Evolutionary conservation across 2,888 invertebrate genomes (phyloP).

Genomic region (Troides aeacus): DNA sequence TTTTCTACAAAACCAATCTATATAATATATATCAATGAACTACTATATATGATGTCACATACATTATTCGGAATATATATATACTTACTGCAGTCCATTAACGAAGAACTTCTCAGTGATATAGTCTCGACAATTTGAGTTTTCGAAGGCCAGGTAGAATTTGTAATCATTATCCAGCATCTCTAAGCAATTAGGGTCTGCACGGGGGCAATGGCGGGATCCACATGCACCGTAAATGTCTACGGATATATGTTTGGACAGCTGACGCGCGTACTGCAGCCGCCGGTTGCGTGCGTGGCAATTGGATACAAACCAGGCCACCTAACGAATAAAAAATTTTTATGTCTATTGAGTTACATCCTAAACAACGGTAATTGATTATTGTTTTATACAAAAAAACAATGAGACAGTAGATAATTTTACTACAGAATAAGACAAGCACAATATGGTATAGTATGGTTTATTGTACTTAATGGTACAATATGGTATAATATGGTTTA

Average conservation of each 20-base stretch:
- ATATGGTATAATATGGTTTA: too few relatives aligned
- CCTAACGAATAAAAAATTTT: constrained; percentile 57
- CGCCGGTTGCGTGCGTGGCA: constrained; percentile 96
- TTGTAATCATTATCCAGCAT: constrained; percentile 96
- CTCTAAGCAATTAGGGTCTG: constrained; percentile 91
- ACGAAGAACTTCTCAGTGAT: constrained; percentile 98
- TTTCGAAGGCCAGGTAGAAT: constrained; percentile 98
- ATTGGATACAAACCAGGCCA: constrained; percentile 99
- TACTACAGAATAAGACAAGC: too few relatives aligned
- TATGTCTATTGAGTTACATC: neutral
- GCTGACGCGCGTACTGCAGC: constrained; percentile 90
- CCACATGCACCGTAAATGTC: constrained; percentile 97
- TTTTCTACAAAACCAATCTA: neutral
- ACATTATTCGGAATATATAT: too few relatives aligned
- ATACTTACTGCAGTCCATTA: constrained; percentile 83
- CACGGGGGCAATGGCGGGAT: constrained; percentile 89
- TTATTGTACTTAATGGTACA: too few relatives aligned
- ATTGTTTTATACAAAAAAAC: too few relatives aligned
- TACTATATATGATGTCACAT: too few relatives aligned
- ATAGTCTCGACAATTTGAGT: constrained; percentile 97
- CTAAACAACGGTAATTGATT: neutral
- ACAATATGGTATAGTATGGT: too few relatives aligned
- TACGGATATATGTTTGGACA: constrained; percentile 91
- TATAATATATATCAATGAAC: neutral
- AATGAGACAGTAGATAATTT: too few relatives aligned